phyloP scores from a whole-genome alignment of 2,113 vertebrate species.

The Antechinus flavipes region DNA sequence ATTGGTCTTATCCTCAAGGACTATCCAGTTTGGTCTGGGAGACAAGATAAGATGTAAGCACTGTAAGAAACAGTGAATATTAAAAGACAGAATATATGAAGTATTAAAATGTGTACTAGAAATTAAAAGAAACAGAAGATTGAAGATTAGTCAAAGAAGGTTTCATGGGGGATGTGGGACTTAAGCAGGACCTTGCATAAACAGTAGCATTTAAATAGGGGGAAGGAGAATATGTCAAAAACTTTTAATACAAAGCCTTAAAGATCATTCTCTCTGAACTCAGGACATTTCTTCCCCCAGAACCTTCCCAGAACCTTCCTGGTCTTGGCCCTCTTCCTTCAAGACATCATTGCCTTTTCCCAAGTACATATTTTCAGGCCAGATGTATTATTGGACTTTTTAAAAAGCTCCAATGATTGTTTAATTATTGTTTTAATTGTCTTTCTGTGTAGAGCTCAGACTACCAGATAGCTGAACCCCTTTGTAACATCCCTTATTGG shows the following conservation, averaged over 20 bases:
- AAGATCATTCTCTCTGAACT: neutral
- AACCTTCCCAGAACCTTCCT: neutral
- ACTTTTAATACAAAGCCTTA: neutral
- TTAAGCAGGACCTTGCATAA: neutral
- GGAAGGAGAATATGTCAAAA: neutral
- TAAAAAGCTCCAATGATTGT: conserved; percentile 69
- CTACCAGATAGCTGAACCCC: conserved; percentile 55
- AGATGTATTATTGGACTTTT: conserved; percentile 70
- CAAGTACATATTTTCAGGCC: conserved; percentile 56
- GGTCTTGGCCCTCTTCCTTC: neutral
- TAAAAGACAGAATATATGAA: neutral
- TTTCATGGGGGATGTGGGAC: neutral
- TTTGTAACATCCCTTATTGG: conserved; percentile 41
- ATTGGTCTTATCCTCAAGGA: neutral
- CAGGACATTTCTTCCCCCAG: neutral
- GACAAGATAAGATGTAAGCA: neutral
- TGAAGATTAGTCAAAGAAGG: neutral
- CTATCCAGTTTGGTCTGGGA: neutral
- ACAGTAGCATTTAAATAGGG: neutral
- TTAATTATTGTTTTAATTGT: conserved; percentile 76
- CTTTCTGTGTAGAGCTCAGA: conserved; percentile 62
- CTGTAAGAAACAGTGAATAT: neutral
- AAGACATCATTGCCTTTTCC: neutral
- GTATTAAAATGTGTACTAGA: neutral
- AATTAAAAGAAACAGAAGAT: neutral